A percentile compares a stretch with the other conserved stretches of the same genome.
phyloP scores from a whole-genome alignment of 2,888 invertebrate genomes.

The Ennomos fuscantarius region DNA sequence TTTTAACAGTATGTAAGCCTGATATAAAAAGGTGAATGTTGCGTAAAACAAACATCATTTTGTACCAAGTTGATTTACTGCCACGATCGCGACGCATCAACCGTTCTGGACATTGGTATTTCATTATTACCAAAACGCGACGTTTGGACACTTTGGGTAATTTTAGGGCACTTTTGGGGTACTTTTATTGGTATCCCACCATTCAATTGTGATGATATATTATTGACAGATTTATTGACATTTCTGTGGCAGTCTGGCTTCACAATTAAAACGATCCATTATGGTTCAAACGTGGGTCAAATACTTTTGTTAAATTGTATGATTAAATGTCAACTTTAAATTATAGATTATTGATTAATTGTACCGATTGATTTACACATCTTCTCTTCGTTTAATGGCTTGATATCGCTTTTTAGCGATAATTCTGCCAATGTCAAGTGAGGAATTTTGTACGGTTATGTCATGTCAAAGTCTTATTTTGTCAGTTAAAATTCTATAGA shows the following conservation, averaged over 20 bases:
- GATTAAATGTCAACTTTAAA: background rate
- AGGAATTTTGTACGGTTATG: too few relatives aligned
- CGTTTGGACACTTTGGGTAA: constrained; percentile 24
- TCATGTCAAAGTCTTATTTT: too few relatives aligned
- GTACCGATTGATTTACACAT: too few relatives aligned
- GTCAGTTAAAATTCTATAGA: too few relatives aligned
- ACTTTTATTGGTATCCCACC: constrained; percentile 30
- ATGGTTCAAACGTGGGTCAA: constrained; percentile 6
- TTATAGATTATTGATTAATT: too few relatives aligned
- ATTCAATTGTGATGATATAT: constrained; percentile 27
- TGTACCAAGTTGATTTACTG: constrained; percentile 7
- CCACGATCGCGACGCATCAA: background rate
- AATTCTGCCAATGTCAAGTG: too few relatives aligned
- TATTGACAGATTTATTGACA: constrained; percentile 30
- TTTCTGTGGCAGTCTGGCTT: constrained; percentile 13
- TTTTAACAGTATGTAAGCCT: background rate
- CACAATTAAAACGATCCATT: constrained; percentile 20
- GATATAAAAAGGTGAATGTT: background rate
- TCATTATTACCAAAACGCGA: constrained; percentile 34
- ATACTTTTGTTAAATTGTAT: constrained; percentile 16
- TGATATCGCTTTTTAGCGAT: too few relatives aligned
- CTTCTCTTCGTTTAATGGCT: too few relatives aligned
- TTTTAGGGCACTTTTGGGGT: constrained; percentile 24
- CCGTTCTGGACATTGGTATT: constrained; percentile 31
- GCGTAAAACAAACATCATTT: background rate